Evolutionary conservation across 2,888 invertebrate species (phyloP), one percentile per base, ranked within the genome.

Genomic region (Corythucha ciliata): DNA sequence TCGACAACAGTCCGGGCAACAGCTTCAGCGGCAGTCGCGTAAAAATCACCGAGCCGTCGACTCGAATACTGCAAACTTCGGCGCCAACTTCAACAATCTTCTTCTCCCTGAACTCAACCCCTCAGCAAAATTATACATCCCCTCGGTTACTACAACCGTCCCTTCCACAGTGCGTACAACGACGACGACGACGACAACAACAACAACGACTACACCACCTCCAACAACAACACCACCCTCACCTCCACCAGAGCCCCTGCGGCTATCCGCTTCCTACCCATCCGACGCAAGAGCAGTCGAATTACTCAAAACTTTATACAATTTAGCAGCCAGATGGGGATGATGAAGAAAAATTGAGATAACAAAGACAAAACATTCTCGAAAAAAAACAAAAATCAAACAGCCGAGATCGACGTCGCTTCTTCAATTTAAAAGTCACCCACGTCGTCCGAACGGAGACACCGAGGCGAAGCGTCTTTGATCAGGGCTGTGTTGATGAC

Each of bases 311-410:
- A 86, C 88, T 57, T 72, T 89, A 52, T 89, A 88, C 69, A 79
- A 83, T 57, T 79, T 89, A 66, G 87, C 88, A 51, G 83, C 87
- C 18, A 79, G 81, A 70, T 87, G 86, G 78, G 85, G 85, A 62
- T 61, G 56, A 53, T 2, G 21, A 7, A 22, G 7, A 10, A 18
- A 8, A 12, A 40, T 47, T 14, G 18, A 39, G 6, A n/a, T 20
- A n/a, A 10, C 41, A 10, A 14, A 39, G 6, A n/a, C n/a, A n/a
- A 10, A 14, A 46, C 21, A 5, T 45, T 29, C n/a, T 26, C 10
- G 25, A 21, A 18, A 24, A 42, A 20, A 14, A 26, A 14, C 2
- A 26, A 10, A 12, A 16, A 29, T 33, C 21, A 26, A 34, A 37
- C 52, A 34, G 12, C 52, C 47, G 40, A 46, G 52, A 47, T 52